These are phyloP conservation scores for Medauroidea extradentata DNA, from an alignment of 1,140 invertebrate genomes.

Conservation along the genomic window DNA sequence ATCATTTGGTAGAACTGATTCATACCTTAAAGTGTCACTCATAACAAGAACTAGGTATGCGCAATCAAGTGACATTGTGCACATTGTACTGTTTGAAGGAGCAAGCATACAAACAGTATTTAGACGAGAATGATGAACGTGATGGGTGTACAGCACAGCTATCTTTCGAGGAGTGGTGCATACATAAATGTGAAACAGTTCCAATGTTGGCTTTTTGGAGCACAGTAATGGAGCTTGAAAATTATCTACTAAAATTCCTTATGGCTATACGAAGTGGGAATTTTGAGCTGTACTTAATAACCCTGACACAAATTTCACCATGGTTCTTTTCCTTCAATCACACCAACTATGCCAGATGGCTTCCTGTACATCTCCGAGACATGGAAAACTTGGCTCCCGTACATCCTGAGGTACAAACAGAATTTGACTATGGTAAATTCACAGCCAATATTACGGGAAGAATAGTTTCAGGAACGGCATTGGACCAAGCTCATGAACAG, in stretches of 20 bases:
- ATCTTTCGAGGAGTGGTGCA: constrained; percentile 6
- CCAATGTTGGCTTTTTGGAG: constrained; percentile 3
- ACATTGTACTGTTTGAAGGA: background rate
- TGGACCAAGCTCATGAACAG: constrained; percentile 25
- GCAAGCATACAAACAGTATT: constrained; percentile 10
- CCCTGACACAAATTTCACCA: constrained; percentile 7
- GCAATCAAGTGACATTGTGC: constrained; percentile 3
- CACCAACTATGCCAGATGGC: constrained; percentile 18
- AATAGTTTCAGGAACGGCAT: constrained; percentile 17
- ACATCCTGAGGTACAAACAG: background rate
- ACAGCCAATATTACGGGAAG: constrained; percentile 11
- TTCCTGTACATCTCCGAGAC: constrained; percentile 13
- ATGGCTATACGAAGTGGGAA: background rate
- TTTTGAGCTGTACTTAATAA: constrained; percentile 2
- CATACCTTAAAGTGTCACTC: background rate
- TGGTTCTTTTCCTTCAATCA: constrained; percentile 17
- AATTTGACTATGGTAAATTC: constrained; percentile 15
- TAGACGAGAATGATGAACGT: constrained; percentile 1
- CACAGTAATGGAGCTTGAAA: constrained; percentile 8
- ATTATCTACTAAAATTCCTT: constrained; percentile 1
- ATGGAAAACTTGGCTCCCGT: background rate
- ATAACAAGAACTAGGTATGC: constrained; percentile 4
- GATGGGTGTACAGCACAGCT: background rate
- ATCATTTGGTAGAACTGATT: constrained; percentile 3
- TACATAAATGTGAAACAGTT: background rate